These are phyloP conservation scores for Aegotheles bennettii DNA, from an alignment of 2,113 vertebrate species.

Conservation along the genomic window DNA sequence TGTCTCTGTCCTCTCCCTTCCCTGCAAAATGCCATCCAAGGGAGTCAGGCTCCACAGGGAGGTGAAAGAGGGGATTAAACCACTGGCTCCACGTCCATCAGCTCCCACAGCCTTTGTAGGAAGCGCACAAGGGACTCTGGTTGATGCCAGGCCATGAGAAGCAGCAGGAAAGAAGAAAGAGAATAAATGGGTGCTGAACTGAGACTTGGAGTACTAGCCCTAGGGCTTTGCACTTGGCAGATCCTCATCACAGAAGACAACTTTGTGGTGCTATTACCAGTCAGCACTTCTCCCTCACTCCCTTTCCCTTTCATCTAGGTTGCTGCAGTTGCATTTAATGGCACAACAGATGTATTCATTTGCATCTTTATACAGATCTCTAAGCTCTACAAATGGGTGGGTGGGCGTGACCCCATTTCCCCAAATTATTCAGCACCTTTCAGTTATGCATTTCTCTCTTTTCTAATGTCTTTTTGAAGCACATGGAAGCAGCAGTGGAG, in stretches of 20 bases:
- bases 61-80: background rate
- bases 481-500: background rate
- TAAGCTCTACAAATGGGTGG: constrained; percentile 59
- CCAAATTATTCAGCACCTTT: constrained; percentile 64
- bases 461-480: constrained; percentile 13
- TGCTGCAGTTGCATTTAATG: constrained; percentile 61
- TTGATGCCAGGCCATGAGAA: background rate
- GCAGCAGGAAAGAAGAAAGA: background rate
- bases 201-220: background rate
- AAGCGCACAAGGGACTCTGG: background rate
- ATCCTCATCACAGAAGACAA: constrained; percentile 35
- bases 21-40: background rate
- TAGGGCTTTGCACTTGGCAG: constrained; percentile 16
- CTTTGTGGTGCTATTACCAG: constrained; percentile 31
- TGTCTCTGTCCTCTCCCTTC: background rate
- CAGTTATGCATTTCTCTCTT: constrained; percentile 32
- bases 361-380: constrained; percentile 61
- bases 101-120: background rate
- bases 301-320: constrained; percentile 57
- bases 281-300: constrained; percentile 47
- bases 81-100: background rate
- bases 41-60: background rate
- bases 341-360: constrained; percentile 68
- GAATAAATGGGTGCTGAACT: background rate
- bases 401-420: constrained; percentile 54